These are phyloP conservation scores for Centropristis striata DNA, from an alignment of 2,113 vertebrate genomes.

Conservation along the genomic window DNA sequence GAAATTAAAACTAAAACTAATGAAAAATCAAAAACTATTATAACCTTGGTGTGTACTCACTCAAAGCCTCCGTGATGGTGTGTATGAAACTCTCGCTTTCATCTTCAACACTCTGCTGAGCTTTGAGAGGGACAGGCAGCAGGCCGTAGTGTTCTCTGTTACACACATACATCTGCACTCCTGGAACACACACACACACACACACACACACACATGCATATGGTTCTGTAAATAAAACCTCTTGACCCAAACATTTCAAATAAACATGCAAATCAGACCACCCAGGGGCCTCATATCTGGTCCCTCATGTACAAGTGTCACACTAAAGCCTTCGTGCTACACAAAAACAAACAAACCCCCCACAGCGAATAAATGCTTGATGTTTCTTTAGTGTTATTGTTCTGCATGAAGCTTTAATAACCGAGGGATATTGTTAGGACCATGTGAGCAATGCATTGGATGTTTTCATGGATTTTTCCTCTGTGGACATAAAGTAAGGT, in stretches of 20 bases:
- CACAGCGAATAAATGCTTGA: background rate
- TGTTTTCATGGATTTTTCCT: background rate
- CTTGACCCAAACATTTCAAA: conserved; percentile 27
- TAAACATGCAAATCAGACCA: conserved; percentile 22
- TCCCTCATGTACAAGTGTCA: background rate
- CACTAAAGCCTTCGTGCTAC: background rate
- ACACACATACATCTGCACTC: conserved; percentile 95
- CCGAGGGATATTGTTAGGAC: background rate
- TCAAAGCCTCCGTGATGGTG: conserved; percentile 93
- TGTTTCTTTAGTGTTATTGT: background rate
- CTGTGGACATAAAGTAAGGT: background rate
- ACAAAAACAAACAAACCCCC: background rate
- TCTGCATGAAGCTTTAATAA: background rate
- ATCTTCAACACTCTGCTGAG: conserved; percentile 91
- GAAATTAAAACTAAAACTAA: too few relatives aligned
- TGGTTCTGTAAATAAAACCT: conserved; percentile 29
- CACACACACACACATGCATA: conserved; percentile 12
- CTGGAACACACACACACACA: conserved; percentile 68
- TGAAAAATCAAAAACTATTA: too few relatives aligned
- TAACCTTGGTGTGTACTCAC: conserved; percentile 90
- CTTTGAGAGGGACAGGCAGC: conserved; percentile 93
- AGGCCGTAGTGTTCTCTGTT: conserved; percentile 96
- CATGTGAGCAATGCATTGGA: background rate
- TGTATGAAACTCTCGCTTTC: conserved; percentile 94
- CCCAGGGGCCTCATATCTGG: background rate